A percentile compares a stretch with the other conserved stretches of the same genome.
These are phyloP conservation scores for Drosophila gaucha DNA, from an alignment of 2,888 invertebrate genomes.

Conservation along the genomic window DNA sequence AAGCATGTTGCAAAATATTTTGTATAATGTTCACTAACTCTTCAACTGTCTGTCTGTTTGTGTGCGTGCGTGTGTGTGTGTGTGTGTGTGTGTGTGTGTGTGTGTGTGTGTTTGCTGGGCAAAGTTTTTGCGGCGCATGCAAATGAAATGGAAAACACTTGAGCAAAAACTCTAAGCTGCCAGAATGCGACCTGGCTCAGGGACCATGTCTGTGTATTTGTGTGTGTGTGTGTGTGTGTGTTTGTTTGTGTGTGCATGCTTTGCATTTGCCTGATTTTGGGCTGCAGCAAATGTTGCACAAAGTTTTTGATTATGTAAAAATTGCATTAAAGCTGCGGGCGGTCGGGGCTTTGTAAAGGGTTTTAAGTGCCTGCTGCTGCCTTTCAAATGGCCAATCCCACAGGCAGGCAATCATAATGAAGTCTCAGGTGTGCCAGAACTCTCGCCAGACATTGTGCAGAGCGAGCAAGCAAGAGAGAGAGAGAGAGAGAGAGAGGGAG, in stretches of 20 bases:
- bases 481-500: background rate
- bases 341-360: slow-evolving; percentile 20
- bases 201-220: slow-evolving; percentile 9
- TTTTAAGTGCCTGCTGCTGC: slow-evolving; percentile 26
- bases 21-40: slow-evolving; percentile 62
- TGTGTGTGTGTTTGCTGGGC: slow-evolving; percentile 47
- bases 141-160: slow-evolving; percentile 80
- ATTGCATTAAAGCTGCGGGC: slow-evolving; percentile 60
- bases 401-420: slow-evolving; percentile 50
- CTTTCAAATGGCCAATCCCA: slow-evolving; percentile 49
- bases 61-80: slow-evolving; percentile 1
- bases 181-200: slow-evolving; percentile 42
- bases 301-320: slow-evolving; percentile 67
- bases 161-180: slow-evolving; percentile 62
- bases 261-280: slow-evolving; percentile 50
- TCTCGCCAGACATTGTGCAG: slow-evolving; percentile 22
- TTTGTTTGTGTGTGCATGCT: slow-evolving; percentile 12
- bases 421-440: slow-evolving; percentile 52
- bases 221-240: slow-evolving; percentile 6
- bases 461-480: slow-evolving; percentile 4
- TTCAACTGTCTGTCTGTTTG: slow-evolving; percentile 40
- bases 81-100: slow-evolving; percentile 22
- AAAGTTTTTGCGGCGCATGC: slow-evolving; percentile 71
- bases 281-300: slow-evolving; percentile 64
- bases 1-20: slow-evolving; percentile 68